These are phyloP conservation scores for Dendroctonus valens DNA, from an alignment of 1,140 invertebrate species.

Conservation along the genomic window DNA sequence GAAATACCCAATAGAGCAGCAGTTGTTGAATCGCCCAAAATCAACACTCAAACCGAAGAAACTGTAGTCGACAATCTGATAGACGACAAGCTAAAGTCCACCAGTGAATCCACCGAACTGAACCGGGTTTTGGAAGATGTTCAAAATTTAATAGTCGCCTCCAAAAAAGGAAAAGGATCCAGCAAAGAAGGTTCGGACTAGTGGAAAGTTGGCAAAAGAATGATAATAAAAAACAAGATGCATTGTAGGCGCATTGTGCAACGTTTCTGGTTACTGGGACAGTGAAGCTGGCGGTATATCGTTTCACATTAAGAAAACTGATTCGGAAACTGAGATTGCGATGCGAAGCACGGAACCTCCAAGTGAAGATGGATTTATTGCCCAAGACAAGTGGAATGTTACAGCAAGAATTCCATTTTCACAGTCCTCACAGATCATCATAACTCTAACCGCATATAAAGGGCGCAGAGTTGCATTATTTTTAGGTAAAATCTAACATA, in stretches of 20 bases:
- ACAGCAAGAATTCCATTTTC: conserved; percentile 36
- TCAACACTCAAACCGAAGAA: conserved; percentile 7
- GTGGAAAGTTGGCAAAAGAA: not conserved
- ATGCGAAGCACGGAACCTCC: conserved; percentile 29
- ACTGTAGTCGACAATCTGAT: conserved; percentile 13
- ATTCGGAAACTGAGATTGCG: conserved; percentile 3
- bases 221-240: not conserved
- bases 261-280: conserved; percentile 42
- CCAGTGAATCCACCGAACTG: conserved; percentile 22
- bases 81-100: conserved; percentile 24
- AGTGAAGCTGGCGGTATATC: conserved; percentile 41
- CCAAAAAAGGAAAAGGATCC: conserved; percentile 17
- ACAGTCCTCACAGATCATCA: conserved; percentile 37
- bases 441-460: conserved; percentile 36
- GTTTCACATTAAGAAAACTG: conserved; percentile 32
- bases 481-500: conserved; percentile 34
- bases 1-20: not conserved
- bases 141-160: conserved; percentile 35
- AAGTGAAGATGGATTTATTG: conserved; percentile 41
- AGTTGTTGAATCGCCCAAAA: not conserved
- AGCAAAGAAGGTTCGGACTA: conserved; percentile 27
- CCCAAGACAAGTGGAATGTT: conserved; percentile 36
- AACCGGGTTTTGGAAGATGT: conserved; percentile 38
- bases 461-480: conserved; percentile 39
- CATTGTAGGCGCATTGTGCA: conserved; percentile 35